Percentiles rank a stretch among this genome's conserved stretches.
Evolutionary conservation across 2,888 invertebrate genomes (phyloP).

Genomic region (Rhopalosiphum nymphaeae): DNA sequence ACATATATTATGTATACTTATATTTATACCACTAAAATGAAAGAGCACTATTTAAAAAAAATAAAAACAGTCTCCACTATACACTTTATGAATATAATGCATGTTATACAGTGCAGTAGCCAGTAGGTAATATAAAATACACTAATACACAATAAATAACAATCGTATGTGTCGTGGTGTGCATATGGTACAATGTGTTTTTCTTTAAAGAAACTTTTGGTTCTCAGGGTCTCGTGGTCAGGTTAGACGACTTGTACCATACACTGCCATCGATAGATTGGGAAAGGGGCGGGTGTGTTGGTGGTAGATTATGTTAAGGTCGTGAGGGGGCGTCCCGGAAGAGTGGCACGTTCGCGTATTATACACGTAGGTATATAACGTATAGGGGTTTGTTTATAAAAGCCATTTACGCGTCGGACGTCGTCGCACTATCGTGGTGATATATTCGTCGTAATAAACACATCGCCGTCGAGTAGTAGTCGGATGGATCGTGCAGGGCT

Average conservation of each 20-base stretch:
- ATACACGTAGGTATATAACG: background rate
- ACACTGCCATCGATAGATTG: background rate
- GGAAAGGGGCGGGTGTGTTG: background rate
- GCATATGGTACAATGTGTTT: background rate
- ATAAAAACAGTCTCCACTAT: background rate
- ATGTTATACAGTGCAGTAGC: background rate
- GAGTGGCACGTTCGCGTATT: background rate
- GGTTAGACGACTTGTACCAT: background rate
- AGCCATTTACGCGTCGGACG: constrained; percentile 12
- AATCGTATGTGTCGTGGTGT: background rate
- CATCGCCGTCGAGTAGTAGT: background rate
- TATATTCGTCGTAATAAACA: constrained; percentile 54
- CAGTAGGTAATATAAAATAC: background rate
- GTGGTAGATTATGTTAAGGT: background rate
- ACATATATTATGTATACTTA: no score
- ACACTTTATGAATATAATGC: background rate
- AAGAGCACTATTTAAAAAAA: background rate
- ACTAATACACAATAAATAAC: background rate
- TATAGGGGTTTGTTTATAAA: constrained; percentile 50
- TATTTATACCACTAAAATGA: no score
- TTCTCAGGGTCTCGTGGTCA: background rate
- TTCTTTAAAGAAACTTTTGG: background rate
- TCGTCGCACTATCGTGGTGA: constrained; percentile 12
- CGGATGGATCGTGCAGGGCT: background rate
- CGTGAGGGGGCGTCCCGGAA: background rate